Evolutionary conservation across 2,797 vertebrate genomes (phyloP).

Genomic region (Amazona finschi): DNA sequence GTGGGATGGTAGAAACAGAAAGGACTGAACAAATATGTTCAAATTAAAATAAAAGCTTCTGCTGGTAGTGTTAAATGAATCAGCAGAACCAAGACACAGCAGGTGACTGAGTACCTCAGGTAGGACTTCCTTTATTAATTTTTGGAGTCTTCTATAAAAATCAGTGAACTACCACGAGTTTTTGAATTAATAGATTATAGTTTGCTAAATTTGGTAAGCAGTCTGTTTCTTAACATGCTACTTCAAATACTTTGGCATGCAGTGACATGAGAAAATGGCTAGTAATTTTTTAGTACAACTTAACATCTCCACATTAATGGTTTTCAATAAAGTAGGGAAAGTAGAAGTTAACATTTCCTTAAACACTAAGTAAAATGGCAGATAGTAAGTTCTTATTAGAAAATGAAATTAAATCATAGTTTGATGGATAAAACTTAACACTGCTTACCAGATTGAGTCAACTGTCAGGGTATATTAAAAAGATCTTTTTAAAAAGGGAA

Average conservation of each 20-base stretch:
- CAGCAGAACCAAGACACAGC: background rate
- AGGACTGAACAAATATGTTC: background rate
- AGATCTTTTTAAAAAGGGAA: background rate
- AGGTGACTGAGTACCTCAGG: background rate
- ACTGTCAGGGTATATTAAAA: background rate
- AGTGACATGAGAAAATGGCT: background rate
- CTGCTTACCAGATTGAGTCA: background rate
- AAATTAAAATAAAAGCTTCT: background rate
- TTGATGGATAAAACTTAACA: slow-evolving; percentile 3
- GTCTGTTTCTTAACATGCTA: background rate
- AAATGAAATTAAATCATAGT: background rate
- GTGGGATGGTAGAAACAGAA: background rate
- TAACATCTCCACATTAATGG: background rate
- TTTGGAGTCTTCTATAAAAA: background rate
- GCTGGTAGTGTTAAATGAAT: background rate
- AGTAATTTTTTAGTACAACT: background rate
- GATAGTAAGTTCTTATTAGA: background rate
- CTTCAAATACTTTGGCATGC: background rate
- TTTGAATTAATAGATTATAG: background rate
- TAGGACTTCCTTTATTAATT: background rate
- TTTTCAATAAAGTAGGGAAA: background rate
- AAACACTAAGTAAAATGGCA: background rate
- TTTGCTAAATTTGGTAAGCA: background rate
- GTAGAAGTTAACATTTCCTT: background rate
- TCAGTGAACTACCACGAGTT: background rate